Evolutionary conservation across 2,113 vertebrate genomes (phyloP), one percentile per base, ranked within the genome.

Genomic region (Dicerorhinus sumatrensis): DNA sequence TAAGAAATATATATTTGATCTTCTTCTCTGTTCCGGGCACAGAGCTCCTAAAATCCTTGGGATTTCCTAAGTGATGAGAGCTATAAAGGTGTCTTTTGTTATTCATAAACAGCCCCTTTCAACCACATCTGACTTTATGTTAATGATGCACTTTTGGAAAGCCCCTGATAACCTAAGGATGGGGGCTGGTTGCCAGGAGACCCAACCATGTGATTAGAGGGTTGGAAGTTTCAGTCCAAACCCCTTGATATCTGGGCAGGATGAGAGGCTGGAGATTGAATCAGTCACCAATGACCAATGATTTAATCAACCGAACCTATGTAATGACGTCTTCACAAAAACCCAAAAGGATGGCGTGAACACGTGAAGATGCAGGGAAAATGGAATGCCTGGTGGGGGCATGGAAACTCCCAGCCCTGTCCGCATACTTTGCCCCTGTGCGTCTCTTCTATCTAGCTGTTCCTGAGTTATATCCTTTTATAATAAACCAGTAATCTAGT

Each of bases 21-120:
- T 89, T 86, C 65, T 65, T 31, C 67, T 12, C 16, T 14, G 2
- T 88, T 88, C 29, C 21, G 67, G 89, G 29, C 3, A 25, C 36
- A 81, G 46, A 67, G 39, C 39, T 82, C 60, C 76, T 87, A 81
- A 75, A 92, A 82, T 36, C 9, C 51, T 36, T 81, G 67, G 13
- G 48, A 92, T 67, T 65, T 92, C 39, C 67, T 75, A 73, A 65
- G 13, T 27, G 58, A 75, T 92, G 56, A 46, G 75, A 58, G 23
- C 42, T 6, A 81, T 25, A 82, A 36, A 81, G 9, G 29, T 87
- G 21, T 23, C 65, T 29, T 63, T 54, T 54, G 9, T 86, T 79
- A 72, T 63, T 85, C 11, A 72, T 79, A 73, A 76, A 46, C 63
- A 85, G 1, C 21, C 33, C n/a, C 27, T 83, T 77, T 51, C 54